phyloP scores from a whole-genome alignment of 1,140 invertebrate genomes.

The Brachionus koreanus region DNA sequence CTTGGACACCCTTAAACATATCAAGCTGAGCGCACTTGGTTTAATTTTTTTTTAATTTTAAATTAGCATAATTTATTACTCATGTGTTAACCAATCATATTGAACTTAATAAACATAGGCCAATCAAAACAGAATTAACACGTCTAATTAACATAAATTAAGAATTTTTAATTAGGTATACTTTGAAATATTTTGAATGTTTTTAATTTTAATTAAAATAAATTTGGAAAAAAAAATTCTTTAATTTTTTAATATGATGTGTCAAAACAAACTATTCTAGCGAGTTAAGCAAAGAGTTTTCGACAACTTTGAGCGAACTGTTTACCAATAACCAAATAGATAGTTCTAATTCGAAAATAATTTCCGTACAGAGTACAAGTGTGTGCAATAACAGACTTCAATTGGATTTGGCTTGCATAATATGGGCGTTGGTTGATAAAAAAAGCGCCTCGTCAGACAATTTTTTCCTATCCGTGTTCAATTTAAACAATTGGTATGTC shows the following conservation, averaged over 20 bases:
- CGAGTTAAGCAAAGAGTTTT: background rate
- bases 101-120: too few species aligned
- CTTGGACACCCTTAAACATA: background rate
- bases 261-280: conserved; percentile 17
- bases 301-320: background rate
- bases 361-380: background rate
- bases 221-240: too few species aligned
- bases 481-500: conserved; percentile 32
- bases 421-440: conserved; percentile 15
- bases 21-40: too few species aligned
- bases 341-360: conserved; percentile 7
- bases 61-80: too few species aligned
- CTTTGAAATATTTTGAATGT: too few species aligned
- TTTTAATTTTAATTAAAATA: too few species aligned
- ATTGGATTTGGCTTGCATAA: background rate
- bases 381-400: background rate
- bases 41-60: too few species aligned
- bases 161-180: too few species aligned
- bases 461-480: background rate
- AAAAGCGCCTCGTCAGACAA: background rate
- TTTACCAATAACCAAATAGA: background rate
- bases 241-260: too few species aligned
- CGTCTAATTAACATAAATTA: too few species aligned
- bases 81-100: too few species aligned
- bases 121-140: too few species aligned